These are phyloP conservation scores for Drosophila busckii DNA, from an alignment of 1,140 invertebrate species.

Conservation along the genomic window DNA sequence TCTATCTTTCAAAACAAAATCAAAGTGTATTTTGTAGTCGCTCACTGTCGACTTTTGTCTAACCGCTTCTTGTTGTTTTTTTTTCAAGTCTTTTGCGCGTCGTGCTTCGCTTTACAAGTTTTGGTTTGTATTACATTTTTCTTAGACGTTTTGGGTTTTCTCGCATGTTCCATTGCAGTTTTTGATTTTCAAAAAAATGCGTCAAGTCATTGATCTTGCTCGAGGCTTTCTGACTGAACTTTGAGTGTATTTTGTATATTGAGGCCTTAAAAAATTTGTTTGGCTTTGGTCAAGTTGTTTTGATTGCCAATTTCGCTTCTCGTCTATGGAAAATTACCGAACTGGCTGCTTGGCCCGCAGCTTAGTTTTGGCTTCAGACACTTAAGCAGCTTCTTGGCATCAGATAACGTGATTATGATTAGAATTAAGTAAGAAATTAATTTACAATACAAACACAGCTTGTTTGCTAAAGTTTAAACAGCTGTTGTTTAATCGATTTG, in stretches of 20 bases:
- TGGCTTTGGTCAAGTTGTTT: slow-evolving; percentile 25
- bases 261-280: slow-evolving; percentile 9
- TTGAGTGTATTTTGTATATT: slow-evolving; percentile 17
- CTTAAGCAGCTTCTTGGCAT: too few relatives aligned
- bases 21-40: too few relatives aligned
- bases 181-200: slow-evolving; percentile 13
- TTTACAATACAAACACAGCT: too few relatives aligned
- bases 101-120: slow-evolving; percentile 51
- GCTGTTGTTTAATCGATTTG: background rate
- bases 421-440: too few relatives aligned
- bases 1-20: too few relatives aligned
- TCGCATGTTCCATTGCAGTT: slow-evolving; percentile 5
- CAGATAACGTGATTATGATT: too few relatives aligned
- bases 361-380: too few relatives aligned
- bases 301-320: slow-evolving; percentile 21
- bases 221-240: slow-evolving; percentile 33
- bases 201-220: slow-evolving; percentile 61
- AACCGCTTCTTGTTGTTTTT: too few relatives aligned
- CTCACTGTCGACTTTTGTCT: too few relatives aligned
- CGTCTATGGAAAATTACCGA: too few relatives aligned
- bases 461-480: background rate
- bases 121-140: slow-evolving; percentile 16
- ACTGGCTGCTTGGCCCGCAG: too few relatives aligned
- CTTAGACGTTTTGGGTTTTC: background rate
- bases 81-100: slow-evolving; percentile 19